phyloP scores from a whole-genome alignment of 2,113 vertebrate genomes.

The Micronisus gabar region DNA sequence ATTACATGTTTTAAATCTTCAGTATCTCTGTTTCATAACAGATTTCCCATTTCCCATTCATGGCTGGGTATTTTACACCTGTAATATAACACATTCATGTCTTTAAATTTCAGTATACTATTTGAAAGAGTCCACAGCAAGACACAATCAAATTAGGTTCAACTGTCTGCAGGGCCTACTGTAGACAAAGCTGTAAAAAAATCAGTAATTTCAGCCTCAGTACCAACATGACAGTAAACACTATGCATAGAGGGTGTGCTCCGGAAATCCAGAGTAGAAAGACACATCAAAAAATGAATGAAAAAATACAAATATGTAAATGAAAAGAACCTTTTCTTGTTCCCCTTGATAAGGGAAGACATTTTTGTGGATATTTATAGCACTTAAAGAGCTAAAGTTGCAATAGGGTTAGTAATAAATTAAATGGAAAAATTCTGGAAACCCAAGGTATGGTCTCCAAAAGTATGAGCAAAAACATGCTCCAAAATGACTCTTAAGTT shows the following conservation, averaged over 20 bases:
- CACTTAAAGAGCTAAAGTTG: not conserved
- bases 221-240: not conserved
- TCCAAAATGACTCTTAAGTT: not conserved
- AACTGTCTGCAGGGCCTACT: not conserved
- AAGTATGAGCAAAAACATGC: not conserved
- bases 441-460: not conserved
- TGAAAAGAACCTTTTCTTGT: not conserved
- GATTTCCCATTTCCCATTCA: not conserved
- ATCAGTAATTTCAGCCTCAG: not conserved
- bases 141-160: slow-evolving; percentile 31
- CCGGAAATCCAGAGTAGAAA: not conserved
- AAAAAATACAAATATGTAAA: not conserved
- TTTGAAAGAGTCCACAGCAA: not conserved
- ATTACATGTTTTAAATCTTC: not conserved
- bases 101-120: not conserved
- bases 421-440: not conserved
- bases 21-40: not conserved
- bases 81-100: not conserved
- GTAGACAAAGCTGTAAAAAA: not conserved
- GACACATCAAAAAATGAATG: not conserved
- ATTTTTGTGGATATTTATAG: not conserved
- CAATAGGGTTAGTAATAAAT: not conserved
- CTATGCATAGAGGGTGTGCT: not conserved
- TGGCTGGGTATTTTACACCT: not conserved
- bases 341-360: not conserved